Base-by-base conservation (phyloP, 2,797 vertebrate species). In the Picus viridis region DNA sequence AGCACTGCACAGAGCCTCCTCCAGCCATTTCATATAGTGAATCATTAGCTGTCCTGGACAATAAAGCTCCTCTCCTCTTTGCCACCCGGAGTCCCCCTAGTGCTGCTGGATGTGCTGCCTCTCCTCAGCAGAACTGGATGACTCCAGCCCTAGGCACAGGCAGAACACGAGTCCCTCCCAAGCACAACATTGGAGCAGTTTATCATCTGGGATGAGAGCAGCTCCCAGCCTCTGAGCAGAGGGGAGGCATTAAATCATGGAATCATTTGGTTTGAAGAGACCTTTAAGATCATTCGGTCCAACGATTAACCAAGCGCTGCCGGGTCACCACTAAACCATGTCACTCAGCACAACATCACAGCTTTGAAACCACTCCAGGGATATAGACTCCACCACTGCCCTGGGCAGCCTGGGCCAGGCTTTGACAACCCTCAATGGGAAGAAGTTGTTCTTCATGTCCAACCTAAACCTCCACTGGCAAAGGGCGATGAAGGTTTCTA, bases 111-210 rank as follows among this genome's bases (percentile, higher is more conserved):
- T 59, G 8, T 15, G 1, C 16, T 3, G 30, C 24, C 19, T 16
- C 34, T 22, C 18, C 36, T 22, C 23, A 19, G 36, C 34, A 19
- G 11, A 36, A 58, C 65, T 7, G 27, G 22, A 23, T 6, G 6
- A 8, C 49, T 16, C 9, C 0, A 5, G 10, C 24, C 32, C 4
- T 7, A 5, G n/a, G 47, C 39, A 56, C 7, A 9, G 9, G 29
- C 23, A 16, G 26, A 27, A 45, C 8, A 5, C 0, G 3, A 14
- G 24, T 24, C 27, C 27, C 16, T 14, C 17, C 47, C 29, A 14
- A 6, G 0, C 1, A 12, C 20, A n/a, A 2, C 2, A 16, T 39
- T 3, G 7, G 36, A 36, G 27, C 20, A 18, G 9, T 39, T 27
- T 4, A 7, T 17, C 64, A 12, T 14, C 30, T 39, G 13, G 23